Percentiles rank a stretch among this genome's conserved stretches.
Conservation (phyloP, 1,140 invertebrate genomes). For the Zaprionus davidi region DNA sequence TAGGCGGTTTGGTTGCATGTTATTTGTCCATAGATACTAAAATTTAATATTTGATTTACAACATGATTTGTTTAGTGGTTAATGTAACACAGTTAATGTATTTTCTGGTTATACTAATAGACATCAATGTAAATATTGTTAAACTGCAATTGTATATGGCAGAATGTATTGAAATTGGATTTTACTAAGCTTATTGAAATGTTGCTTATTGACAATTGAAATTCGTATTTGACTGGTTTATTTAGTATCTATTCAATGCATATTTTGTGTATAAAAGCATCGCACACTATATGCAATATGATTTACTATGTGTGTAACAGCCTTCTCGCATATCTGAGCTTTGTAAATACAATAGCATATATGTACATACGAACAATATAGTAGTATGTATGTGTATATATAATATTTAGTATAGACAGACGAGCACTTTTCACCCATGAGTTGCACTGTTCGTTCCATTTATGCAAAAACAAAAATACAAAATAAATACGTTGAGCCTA, state of each 20-base stretch:
- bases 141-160: conserved; percentile 1
- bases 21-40: conserved; percentile 8
- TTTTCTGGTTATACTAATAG: conserved; percentile 27
- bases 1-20: conserved; percentile 7
- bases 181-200: conserved; percentile 11
- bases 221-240: conserved; percentile 35
- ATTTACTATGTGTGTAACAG: conserved; percentile 25
- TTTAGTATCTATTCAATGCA: conserved; percentile 29
- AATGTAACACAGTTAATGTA: conserved; percentile 4
- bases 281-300: conserved; percentile 4
- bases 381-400: background rate
- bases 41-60: conserved; percentile 14
- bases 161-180: conserved; percentile 1
- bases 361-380: background rate
- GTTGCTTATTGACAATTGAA: conserved; percentile 25
- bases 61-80: background rate
- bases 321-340: conserved; percentile 46
- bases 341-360: conserved; percentile 35
- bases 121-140: conserved; percentile 33
- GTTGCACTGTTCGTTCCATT: conserved; percentile 69
- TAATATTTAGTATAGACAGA: conserved; percentile 17
- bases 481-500: conserved; percentile 15
- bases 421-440: conserved; percentile 61
- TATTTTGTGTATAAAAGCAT: conserved; percentile 4
- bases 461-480: conserved; percentile 38